Conservation (phyloP, 1,140 invertebrate genomes). For the Sminthurides bifidus region DNA sequence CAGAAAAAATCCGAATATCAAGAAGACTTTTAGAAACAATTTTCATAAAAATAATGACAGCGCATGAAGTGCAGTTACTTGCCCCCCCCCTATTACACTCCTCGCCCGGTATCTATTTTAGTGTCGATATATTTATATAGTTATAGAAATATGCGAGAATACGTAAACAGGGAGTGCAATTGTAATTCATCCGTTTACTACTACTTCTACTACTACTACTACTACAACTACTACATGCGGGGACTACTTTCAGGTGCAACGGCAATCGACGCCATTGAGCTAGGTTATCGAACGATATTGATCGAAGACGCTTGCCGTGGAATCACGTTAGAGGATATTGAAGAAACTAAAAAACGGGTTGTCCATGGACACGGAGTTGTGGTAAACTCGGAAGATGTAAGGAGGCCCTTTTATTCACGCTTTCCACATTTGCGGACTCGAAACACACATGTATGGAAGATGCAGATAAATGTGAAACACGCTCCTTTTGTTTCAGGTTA, state of each 20-base stretch:
- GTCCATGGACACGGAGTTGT: conserved; percentile 62
- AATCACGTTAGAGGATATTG: conserved; percentile 69
- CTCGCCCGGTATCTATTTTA: not conserved
- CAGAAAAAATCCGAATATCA: too few species aligned
- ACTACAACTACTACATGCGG: not conserved
- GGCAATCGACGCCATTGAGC: conserved; percentile 68
- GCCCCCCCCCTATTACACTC: not conserved
- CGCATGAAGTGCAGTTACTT: not conserved
- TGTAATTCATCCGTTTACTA: not conserved
- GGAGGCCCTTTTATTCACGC: conserved; percentile 26
- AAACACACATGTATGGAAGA: not conserved
- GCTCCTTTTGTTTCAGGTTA: conserved; percentile 44
- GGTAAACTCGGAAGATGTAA: conserved; percentile 58
- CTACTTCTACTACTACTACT: too few species aligned
- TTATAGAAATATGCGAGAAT: not conserved
- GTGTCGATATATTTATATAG: not conserved
- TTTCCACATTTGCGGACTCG: not conserved
- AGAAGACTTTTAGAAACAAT: too few species aligned
- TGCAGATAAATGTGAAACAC: conserved; percentile 2
- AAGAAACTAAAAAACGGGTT: conserved; percentile 63
- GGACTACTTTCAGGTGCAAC: conserved; percentile 55
- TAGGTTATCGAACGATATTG: conserved; percentile 77
- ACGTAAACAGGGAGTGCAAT: not conserved
- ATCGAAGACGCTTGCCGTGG: conserved; percentile 84
- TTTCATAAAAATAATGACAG: too few species aligned